Evolutionary conservation across 2,888 invertebrate genomes (phyloP).

Genomic region (Synergus japonicus): DNA sequence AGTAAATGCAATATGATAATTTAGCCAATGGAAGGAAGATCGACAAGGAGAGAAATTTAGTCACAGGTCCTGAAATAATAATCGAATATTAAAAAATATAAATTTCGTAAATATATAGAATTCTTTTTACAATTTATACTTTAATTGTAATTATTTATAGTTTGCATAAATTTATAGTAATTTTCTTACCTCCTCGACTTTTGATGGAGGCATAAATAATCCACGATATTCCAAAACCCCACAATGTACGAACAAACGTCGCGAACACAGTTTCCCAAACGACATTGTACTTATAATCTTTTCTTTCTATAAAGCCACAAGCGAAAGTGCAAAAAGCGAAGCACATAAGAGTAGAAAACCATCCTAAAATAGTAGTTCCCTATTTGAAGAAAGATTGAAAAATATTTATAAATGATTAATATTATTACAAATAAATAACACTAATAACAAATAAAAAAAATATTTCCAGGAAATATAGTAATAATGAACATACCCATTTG

Average conservation of each 20-base stretch:
- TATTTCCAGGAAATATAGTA: background rate
- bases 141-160: too few relatives aligned
- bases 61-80: constrained; percentile 41
- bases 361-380: constrained; percentile 14
- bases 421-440: too few relatives aligned
- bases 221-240: constrained; percentile 78
- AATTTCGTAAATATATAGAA: too few relatives aligned
- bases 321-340: constrained; percentile 43
- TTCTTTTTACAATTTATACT: too few relatives aligned
- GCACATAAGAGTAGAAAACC: constrained; percentile 2
- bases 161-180: too few relatives aligned
- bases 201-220: constrained; percentile 78
- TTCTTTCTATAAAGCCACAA: constrained; percentile 59
- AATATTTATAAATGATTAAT: background rate
- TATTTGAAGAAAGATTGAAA: background rate
- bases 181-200: constrained; percentile 19
- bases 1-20: constrained; percentile 47
- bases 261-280: constrained; percentile 73
- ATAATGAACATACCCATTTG: constrained; percentile 67
- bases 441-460: background rate
- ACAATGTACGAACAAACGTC: constrained; percentile 73
- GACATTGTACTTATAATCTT: constrained; percentile 67
- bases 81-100: too few relatives aligned
- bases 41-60: constrained; percentile 43
- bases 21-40: constrained; percentile 46